phyloP scores from a whole-genome alignment of 2,888 invertebrate species.

The Drosophila flavopinicola region DNA sequence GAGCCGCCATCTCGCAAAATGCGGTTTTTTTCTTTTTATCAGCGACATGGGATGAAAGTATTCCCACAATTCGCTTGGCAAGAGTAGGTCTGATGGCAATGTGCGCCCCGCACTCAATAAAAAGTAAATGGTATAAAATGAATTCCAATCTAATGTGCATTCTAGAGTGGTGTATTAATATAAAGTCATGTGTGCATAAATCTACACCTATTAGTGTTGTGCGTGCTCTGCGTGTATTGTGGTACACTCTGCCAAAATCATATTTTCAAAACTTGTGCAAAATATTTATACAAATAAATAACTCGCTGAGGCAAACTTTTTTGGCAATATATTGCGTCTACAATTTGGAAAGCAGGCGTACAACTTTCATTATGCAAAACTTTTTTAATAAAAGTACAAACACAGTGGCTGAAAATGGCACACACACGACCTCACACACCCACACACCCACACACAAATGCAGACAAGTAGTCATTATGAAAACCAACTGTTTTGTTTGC shows the following conservation, averaged over 20 bases:
- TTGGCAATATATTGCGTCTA: slow-evolving; percentile 56
- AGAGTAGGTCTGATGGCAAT: slow-evolving; percentile 12
- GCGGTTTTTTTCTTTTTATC: slow-evolving; percentile 45
- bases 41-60: slow-evolving; percentile 50
- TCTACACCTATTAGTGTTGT: slow-evolving; percentile 8
- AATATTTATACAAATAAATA: slow-evolving; percentile 62
- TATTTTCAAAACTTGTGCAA: slow-evolving; percentile 43
- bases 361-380: slow-evolving; percentile 76
- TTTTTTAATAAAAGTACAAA: slow-evolving; percentile 77
- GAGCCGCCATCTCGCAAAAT: slow-evolving; percentile 35
- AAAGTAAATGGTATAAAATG: slow-evolving; percentile 39
- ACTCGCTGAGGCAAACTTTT: slow-evolving; percentile 46
- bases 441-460: slow-evolving; percentile 15
- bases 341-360: slow-evolving; percentile 61
- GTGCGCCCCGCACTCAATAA: slow-evolving; percentile 46
- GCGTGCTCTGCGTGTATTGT: slow-evolving; percentile 14
- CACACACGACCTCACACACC: slow-evolving; percentile 9
- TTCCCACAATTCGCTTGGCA: slow-evolving; percentile 46
- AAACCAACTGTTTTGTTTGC: slow-evolving; percentile 58
- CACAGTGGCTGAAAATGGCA: slow-evolving; percentile 50
- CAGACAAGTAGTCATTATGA: slow-evolving; percentile 45
- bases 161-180: neutral
- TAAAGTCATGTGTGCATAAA: slow-evolving; percentile 1
- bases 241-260: slow-evolving; percentile 38
- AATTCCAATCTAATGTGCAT: slow-evolving; percentile 7